phyloP scores from a whole-genome alignment of 2,797 vertebrate species.

The Pipistrellus nathusii region DNA sequence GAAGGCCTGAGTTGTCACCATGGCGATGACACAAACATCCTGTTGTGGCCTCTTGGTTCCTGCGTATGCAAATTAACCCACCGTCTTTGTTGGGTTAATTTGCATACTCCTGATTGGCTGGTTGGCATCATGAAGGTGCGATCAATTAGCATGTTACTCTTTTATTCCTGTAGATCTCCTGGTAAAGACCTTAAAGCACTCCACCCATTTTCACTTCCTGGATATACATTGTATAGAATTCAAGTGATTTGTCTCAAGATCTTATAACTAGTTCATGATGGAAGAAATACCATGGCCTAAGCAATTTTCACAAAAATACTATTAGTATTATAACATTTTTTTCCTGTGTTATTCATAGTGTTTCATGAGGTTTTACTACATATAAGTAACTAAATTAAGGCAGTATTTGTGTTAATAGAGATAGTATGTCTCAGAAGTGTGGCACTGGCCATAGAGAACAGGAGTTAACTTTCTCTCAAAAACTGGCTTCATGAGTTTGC shows the following conservation, averaged over 20 bases:
- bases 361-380: not conserved
- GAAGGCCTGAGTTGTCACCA: too few species aligned
- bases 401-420: not conserved
- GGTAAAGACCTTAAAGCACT: not conserved
- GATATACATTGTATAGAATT: not conserved
- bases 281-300: not conserved
- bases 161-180: not conserved
- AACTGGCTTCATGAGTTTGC: not conserved
- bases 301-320: not conserved
- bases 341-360: not conserved
- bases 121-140: too few species aligned
- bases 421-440: not conserved
- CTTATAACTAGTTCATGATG: not conserved
- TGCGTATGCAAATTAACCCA: too few species aligned
- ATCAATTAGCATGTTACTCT: too few species aligned
- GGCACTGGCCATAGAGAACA: not conserved
- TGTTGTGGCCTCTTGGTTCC: accelerated
- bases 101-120: too few species aligned
- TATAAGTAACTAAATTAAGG: not conserved
- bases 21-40: too few species aligned
- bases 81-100: too few species aligned
- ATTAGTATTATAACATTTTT: not conserved
- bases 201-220: not conserved
- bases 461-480: constrained; percentile 7
- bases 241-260: not conserved